Conservation (phyloP, 1,140 invertebrate species). For the Halictus rubicundus region DNA sequence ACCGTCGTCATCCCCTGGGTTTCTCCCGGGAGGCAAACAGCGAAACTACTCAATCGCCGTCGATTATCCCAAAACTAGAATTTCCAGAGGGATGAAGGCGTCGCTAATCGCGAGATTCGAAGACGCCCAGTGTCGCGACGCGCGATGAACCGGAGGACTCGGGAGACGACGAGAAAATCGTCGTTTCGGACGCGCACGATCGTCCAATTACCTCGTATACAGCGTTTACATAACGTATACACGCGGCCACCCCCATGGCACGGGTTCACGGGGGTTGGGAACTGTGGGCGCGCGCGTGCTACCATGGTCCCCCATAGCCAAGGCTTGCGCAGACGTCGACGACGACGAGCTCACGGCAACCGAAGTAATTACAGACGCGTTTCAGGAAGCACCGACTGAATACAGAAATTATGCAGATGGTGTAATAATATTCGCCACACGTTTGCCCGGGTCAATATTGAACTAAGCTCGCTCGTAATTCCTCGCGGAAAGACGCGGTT, state of each 20-base stretch:
- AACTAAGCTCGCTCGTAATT: conserved; percentile 75
- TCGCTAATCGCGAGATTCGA: too few species aligned
- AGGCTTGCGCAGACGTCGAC: conserved; percentile 44
- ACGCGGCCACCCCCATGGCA: conserved; percentile 45
- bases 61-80: too few species aligned
- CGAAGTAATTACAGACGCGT: conserved; percentile 78
- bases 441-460: conserved; percentile 78
- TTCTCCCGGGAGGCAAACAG: too few species aligned
- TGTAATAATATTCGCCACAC: conserved; percentile 78
- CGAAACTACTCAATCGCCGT: too few species aligned
- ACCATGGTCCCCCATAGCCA: not conserved
- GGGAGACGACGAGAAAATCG: conserved; percentile 52
- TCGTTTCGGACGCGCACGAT: conserved; percentile 58
- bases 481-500: conserved; percentile 26
- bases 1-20: too few species aligned
- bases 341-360: conserved; percentile 69
- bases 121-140: not conserved
- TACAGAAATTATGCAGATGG: conserved; percentile 78
- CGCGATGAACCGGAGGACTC: not conserved
- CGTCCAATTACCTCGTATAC: conserved; percentile 74
- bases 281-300: not conserved
- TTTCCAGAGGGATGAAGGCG: too few species aligned
- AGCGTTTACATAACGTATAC: conserved; percentile 73
- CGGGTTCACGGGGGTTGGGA: not conserved
- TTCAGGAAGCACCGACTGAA: conserved; percentile 75